Conservation (phyloP, 2,113 vertebrate species). For the Gallinago media region DNA sequence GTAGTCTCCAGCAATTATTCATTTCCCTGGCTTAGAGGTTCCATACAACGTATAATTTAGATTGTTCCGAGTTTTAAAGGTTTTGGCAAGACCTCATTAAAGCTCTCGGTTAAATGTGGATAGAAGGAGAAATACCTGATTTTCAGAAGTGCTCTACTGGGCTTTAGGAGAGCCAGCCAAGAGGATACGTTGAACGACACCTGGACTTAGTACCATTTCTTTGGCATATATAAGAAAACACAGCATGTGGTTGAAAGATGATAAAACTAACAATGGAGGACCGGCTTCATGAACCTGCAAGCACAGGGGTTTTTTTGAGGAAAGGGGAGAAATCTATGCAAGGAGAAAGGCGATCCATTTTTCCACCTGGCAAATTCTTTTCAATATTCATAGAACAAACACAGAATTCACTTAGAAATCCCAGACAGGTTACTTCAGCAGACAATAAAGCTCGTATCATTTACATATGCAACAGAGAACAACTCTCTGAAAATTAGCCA, state of each 20-base stretch:
- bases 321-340: not conserved
- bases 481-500: not conserved
- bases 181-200: not conserved
- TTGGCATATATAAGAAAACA: not conserved
- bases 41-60: slow-evolving; percentile 6
- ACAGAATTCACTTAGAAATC: slow-evolving; percentile 21
- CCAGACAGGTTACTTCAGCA: not conserved
- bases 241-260: slow-evolving; percentile 32
- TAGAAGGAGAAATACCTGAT: not conserved
- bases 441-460: not conserved
- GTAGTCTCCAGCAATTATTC: slow-evolving; percentile 42
- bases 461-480: not conserved
- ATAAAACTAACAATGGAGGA: slow-evolving; percentile 60
- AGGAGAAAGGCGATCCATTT: slow-evolving; percentile 14
- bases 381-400: slow-evolving; percentile 18
- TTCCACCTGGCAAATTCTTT: slow-evolving; percentile 31
- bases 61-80: not conserved
- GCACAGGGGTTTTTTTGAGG: not conserved
- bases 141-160: not conserved
- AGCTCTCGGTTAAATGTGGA: not conserved
- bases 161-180: slow-evolving; percentile 4
- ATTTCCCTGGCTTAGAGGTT: slow-evolving; percentile 25
- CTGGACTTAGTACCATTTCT: not conserved
- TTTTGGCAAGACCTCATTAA: slow-evolving; percentile 55
- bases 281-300: not conserved